Base-by-base conservation (phyloP, 2,113 vertebrate species). In the Ploceus nigricollis region DNA sequence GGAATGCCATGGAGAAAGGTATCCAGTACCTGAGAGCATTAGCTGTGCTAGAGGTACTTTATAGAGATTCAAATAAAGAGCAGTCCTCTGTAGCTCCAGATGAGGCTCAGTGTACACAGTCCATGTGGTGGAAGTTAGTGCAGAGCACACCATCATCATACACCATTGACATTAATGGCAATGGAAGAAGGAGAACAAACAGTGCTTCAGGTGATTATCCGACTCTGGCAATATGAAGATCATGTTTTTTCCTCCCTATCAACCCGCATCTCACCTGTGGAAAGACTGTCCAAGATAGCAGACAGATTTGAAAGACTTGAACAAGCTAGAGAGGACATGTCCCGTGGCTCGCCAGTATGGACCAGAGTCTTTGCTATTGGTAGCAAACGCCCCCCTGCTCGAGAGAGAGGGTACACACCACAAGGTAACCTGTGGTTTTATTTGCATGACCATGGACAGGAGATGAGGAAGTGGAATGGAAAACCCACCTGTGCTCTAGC, bases 371-470 rank as follows among this genome's bases (percentile, higher is more conserved):
- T 33, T 82, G 9, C 39, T 40, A 15, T 8, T 21, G 37, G 33
- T 30, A 75, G 28, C 19, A 89, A 66, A 13, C 0, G 0, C 7
- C 21, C 3, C 8, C 8, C 35, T 56, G 48, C 45, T 66, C 0
- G 0, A 89, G 50, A 50, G 19, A 45, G 39, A 45, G 39, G 23
- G 44, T 25, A 10, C 37, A 44, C 28, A 45, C 11, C 51, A 45
- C 13, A 27, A 53, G 28, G 53, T 40, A 60, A 39, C 27, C 45
- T 51, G 10, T 51, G 28, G 4, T 51, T 66, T 58, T 30, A 60
- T 39, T 19, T 53, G 15, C 23, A 39, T 22, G 16, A 68, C 39
- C n/a, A 51, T 3, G 3, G 8, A 45, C 13, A 58, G 11, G 28
- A 75, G 53, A 40, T 10, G 45, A 66, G 19, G 39, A 66, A 66